Evolutionary conservation across 2,113 vertebrate species (phyloP).

Genomic region (Cyphomyrus plagiostoma): DNA sequence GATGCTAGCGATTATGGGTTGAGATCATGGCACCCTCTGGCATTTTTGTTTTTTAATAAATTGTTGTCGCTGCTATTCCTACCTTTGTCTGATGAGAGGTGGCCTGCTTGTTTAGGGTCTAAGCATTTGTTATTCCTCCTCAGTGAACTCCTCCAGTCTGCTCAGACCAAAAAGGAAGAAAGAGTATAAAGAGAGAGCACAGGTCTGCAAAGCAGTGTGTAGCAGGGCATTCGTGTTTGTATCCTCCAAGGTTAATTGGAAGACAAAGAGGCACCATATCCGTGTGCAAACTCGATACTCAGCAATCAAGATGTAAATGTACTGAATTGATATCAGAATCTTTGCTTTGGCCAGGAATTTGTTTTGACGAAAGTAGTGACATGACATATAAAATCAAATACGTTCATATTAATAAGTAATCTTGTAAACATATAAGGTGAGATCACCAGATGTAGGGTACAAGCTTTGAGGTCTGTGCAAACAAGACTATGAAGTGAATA

Average conservation of each 20-base stretch:
- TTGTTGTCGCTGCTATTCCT: neutral
- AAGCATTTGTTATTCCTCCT: neutral
- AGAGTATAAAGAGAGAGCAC: neutral
- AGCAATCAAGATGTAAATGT: neutral
- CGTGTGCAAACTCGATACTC: neutral
- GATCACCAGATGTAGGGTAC: neutral
- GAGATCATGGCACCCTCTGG: neutral
- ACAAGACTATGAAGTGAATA: neutral
- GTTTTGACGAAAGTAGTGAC: neutral
- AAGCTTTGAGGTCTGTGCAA: neutral
- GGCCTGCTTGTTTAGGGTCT: neutral
- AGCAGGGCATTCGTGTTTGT: neutral
- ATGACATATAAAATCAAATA: neutral
- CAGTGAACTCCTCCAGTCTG: neutral
- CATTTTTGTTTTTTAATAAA: conserved; percentile 10
- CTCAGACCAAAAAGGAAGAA: neutral
- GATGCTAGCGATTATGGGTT: neutral
- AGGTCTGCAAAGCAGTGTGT: neutral
- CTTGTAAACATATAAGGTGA: neutral
- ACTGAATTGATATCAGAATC: neutral
- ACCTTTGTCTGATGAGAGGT: neutral
- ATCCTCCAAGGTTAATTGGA: neutral
- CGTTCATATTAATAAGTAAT: neutral
- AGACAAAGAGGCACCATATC: neutral
- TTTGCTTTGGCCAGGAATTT: neutral